Evolutionary conservation across 2,797 vertebrate genomes (phyloP).

Genomic region (Choloepus didactylus): DNA sequence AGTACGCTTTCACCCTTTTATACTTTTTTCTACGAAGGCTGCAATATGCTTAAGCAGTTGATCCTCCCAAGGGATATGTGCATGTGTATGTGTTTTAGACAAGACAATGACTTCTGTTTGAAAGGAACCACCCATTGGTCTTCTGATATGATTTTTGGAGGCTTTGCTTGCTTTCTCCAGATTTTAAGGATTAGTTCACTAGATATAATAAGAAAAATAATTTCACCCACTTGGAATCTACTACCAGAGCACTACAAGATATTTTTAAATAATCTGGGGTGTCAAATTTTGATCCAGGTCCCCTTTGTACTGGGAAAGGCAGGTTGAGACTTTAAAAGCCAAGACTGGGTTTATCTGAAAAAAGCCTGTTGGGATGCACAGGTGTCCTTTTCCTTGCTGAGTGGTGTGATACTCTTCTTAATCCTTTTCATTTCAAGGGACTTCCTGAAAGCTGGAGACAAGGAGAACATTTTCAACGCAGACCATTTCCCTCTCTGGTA

Average conservation of each 20-base stretch:
- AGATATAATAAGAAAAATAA: neutral
- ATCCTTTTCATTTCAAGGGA: constrained; percentile 94
- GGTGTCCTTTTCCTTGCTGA: neutral
- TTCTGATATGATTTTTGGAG: neutral
- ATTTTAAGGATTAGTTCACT: neutral
- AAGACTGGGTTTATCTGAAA: neutral
- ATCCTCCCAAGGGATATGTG: neutral
- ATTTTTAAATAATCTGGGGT: neutral
- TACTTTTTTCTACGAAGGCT: neutral
- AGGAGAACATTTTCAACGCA: constrained; percentile 97
- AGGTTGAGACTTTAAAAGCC: neutral
- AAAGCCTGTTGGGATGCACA: neutral
- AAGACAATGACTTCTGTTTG: neutral
- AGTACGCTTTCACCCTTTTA: neutral
- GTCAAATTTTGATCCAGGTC: neutral
- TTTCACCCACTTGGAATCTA: neutral
- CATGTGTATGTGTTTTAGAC: neutral
- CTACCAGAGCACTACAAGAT: neutral
- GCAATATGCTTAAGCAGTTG: neutral
- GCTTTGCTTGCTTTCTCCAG: neutral
- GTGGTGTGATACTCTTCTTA: constrained; percentile 56
- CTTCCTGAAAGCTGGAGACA: constrained; percentile 97
- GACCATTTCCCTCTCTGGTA: constrained; percentile 99
- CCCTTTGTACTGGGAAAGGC: neutral
- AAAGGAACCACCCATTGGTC: neutral